Percentiles rank a stretch among this genome's conserved stretches.
Evolutionary conservation across 2,888 invertebrate species (phyloP).

Genomic region (Leptinotarsa rubiginosa): DNA sequence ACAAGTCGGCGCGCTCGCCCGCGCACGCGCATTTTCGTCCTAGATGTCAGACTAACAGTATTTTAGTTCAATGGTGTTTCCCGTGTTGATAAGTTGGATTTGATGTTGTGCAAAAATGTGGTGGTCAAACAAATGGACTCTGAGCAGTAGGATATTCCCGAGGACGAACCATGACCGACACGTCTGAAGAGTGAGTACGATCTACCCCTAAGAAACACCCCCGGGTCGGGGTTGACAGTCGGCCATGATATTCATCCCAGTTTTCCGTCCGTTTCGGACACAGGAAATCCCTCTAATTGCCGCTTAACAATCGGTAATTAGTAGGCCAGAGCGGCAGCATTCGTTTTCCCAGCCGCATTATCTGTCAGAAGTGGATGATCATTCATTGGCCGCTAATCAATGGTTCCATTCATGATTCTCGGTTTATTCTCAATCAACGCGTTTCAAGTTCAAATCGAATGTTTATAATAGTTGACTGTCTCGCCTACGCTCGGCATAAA

Average conservation of each 20-base stretch:
- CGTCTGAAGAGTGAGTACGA: slow-evolving; percentile 87
- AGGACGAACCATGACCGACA: slow-evolving; percentile 91
- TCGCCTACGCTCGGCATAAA: slow-evolving; percentile 47
- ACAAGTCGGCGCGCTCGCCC: slow-evolving; percentile 51
- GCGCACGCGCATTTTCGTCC: slow-evolving; percentile 51
- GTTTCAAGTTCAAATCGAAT: slow-evolving; percentile 53
- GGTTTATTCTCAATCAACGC: slow-evolving; percentile 54
- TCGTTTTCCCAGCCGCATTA: slow-evolving; percentile 39
- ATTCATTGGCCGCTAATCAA: slow-evolving; percentile 59
- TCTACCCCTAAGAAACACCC: slow-evolving; percentile 46
- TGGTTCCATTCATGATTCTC: slow-evolving; percentile 59
- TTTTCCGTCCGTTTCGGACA: slow-evolving; percentile 45
- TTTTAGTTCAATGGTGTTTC: slow-evolving; percentile 65
- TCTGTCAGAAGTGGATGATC: slow-evolving; percentile 55
- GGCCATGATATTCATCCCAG: slow-evolving; percentile 57
- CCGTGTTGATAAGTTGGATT: slow-evolving; percentile 64
- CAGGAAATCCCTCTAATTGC: slow-evolving; percentile 48
- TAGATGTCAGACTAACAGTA: slow-evolving; percentile 60
- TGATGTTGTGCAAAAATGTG: slow-evolving; percentile 67
- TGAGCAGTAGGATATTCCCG: slow-evolving; percentile 85
- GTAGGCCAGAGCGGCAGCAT: slow-evolving; percentile 39
- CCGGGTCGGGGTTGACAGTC: slow-evolving; percentile 50
- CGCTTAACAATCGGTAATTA: slow-evolving; percentile 49
- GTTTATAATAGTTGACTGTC: slow-evolving; percentile 50
- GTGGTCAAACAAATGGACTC: slow-evolving; percentile 72